These are phyloP conservation scores for Orthonevra nobilis DNA, from an alignment of 2,888 invertebrate species.

Conservation along the genomic window DNA sequence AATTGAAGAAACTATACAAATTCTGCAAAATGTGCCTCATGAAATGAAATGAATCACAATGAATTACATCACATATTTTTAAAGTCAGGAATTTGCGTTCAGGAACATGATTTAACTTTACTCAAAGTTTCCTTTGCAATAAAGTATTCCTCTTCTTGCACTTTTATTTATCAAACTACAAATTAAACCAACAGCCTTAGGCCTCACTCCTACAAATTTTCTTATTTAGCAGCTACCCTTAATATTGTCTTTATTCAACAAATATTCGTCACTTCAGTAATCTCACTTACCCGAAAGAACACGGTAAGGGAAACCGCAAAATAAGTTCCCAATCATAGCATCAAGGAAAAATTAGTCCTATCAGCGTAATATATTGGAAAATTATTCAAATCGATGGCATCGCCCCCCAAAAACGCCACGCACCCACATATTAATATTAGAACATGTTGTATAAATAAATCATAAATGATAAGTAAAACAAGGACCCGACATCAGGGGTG, in stretches of 20 bases:
- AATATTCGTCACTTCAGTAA: too few relatives aligned
- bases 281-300: neutral
- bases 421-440: conserved; percentile 71
- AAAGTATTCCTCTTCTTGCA: too few relatives aligned
- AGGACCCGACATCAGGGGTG: conserved; percentile 48
- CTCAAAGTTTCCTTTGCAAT: too few relatives aligned
- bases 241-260: too few relatives aligned
- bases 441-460: conserved; percentile 78
- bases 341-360: conserved; percentile 65
- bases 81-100: too few relatives aligned
- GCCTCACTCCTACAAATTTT: neutral
- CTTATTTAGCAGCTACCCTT: conserved; percentile 8
- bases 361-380: conserved; percentile 67
- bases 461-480: conserved; percentile 74
- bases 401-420: conserved; percentile 56
- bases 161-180: too few relatives aligned
- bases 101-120: too few relatives aligned
- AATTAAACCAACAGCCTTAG: too few relatives aligned
- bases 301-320: conserved; percentile 12
- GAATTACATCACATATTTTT: too few relatives aligned
- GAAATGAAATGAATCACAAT: too few relatives aligned
- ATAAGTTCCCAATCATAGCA: conserved; percentile 67
- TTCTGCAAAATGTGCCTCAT: too few relatives aligned
- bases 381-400: conserved; percentile 68
- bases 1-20: too few relatives aligned